Evolutionary conservation across 2,113 vertebrate species (phyloP), one percentile per base, ranked within the genome.

Genomic region (Anhinga rufa): DNA sequence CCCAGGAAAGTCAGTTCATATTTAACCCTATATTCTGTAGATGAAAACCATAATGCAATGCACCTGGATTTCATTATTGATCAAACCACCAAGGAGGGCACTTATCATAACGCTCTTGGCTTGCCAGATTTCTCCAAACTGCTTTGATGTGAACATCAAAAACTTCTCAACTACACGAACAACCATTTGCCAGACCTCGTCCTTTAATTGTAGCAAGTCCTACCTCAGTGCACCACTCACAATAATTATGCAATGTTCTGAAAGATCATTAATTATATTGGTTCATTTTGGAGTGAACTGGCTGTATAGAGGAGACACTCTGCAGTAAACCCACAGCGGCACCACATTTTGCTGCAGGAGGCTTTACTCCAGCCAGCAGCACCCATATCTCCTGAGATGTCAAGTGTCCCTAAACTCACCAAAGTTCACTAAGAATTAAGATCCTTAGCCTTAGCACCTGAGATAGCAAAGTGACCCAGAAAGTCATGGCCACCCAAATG

Each of bases 1-100:
- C 55, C 52, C 65, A 1, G 49, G 51, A 94, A 93, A 96, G 93
- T 95, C 95, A 92, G 92, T 80, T 93, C 84, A 48, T 70, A 62
- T 81, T 90, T 86, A 86, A 93, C 78, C 82, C 90, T 88, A 65
- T 86, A 82, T 60, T 86, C 74, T 34, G 68, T 68, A 94, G 76
- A 90, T 88, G 61, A 77, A 80, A 75, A 80, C 55, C 55, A 60
- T 52, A 77, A 85, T 81, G 44, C 60, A 84, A 71, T 49, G 48
- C 91, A 94, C 94, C 75, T 92, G 94, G 85, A 58, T 64, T 86
- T 49, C 36, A 94, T 97, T 97, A 96, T 90, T 2, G 25, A 92
- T 86, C 49, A 91, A 95, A 89, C 90, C 71, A 82, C 52, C 82
- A 55, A 88, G 89, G 49, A 95, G 28, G 48, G 90, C 82, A 92